Conservation (phyloP, 2,113 vertebrate species). For the Sinocyclocheilus rhinocerous region DNA sequence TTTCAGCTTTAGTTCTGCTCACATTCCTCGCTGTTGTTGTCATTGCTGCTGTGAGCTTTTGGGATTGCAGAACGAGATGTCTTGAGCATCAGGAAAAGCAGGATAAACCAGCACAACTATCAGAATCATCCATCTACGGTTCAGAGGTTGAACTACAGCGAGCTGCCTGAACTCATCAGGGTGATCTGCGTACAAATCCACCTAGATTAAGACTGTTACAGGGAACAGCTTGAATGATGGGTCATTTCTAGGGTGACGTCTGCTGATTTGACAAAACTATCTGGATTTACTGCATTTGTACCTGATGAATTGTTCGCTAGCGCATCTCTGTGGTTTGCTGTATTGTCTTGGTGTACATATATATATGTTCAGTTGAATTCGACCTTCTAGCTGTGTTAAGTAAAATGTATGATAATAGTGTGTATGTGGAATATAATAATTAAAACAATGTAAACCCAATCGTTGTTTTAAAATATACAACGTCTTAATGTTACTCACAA, state of each 20-base stretch:
- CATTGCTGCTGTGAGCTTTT: not conserved
- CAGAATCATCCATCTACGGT: not conserved
- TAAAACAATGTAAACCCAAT: too few relatives aligned
- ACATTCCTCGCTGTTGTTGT: not conserved
- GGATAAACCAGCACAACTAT: not conserved
- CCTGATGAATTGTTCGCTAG: not conserved
- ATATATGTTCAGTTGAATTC: too few relatives aligned
- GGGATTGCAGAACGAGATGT: not conserved
- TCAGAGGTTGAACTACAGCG: constrained; percentile 21
- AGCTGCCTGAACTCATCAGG: not conserved
- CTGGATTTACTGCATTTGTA: not conserved
- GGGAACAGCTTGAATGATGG: not conserved
- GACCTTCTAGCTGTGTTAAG: too few relatives aligned
- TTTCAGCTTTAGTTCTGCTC: constrained; percentile 2
- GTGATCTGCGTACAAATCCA: not conserved
- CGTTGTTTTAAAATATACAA: too few relatives aligned
- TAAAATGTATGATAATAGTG: too few relatives aligned
- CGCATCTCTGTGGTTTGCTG: too few relatives aligned
- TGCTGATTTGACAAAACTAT: not conserved
- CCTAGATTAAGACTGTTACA: not conserved
- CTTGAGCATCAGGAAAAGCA: not conserved
- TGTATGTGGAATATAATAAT: too few relatives aligned
- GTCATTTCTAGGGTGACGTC: not conserved
- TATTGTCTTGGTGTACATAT: too few relatives aligned
- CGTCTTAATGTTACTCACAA: too few relatives aligned